A percentile compares a stretch with the other conserved stretches of the same genome.
Evolutionary conservation across 2,888 invertebrate genomes (phyloP).

Genomic region (Caenorhabditis sp.): DNA sequence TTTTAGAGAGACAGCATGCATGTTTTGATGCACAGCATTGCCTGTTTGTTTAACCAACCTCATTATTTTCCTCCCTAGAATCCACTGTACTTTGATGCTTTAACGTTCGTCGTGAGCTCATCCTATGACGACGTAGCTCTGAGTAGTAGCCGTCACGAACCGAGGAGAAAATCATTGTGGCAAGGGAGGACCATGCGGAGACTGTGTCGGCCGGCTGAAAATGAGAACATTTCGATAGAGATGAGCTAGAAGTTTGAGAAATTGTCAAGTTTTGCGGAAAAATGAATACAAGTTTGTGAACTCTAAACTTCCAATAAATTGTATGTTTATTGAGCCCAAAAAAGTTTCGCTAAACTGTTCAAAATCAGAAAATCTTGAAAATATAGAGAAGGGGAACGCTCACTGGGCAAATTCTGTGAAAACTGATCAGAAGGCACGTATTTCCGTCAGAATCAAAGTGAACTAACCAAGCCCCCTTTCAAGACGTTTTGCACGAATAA

Average conservation of each 20-base stretch:
- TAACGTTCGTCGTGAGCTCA: slow-evolving; percentile 61
- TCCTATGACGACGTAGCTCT: slow-evolving; percentile 68
- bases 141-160: slow-evolving; percentile 78
- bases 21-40: neutral
- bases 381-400: no score
- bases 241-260: neutral
- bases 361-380: no score
- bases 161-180: slow-evolving; percentile 75
- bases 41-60: slow-evolving; percentile 15
- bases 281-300: no score
- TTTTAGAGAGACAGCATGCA: neutral
- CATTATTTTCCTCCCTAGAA: slow-evolving; percentile 58
- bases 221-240: neutral
- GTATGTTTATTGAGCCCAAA: no score
- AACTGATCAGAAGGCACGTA: no score
- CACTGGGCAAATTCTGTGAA: no score
- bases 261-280: no score
- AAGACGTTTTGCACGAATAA: no score
- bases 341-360: no score
- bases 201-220: slow-evolving; percentile 77
- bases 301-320: no score
- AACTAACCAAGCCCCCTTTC: no score
- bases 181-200: slow-evolving; percentile 76
- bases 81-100: slow-evolving; percentile 63
- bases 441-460: no score